Evolutionary conservation across 2,113 vertebrate genomes (phyloP), one percentile per base, ranked within the genome.

Genomic region (Fulica atra): DNA sequence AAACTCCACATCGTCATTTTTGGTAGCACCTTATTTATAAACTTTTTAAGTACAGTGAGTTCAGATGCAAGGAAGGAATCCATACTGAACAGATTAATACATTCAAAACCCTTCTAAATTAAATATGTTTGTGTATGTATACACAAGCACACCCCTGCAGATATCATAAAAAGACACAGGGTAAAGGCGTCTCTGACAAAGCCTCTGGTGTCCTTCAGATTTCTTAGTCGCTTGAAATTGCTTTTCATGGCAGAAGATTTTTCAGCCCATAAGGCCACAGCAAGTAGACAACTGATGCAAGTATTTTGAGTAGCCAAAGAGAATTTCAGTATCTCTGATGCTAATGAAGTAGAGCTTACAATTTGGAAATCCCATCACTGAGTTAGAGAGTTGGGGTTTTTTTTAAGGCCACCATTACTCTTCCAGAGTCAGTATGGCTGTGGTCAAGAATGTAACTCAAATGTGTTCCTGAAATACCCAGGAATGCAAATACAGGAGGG

Each of bases 111-210:
- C 14, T 53, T 83, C 82, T 70, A 57, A 77, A 94, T 64, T 31
- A 65, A 63, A 14, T 77, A 28, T 50, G 29, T 80, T 89, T 8
- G 5, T 38, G 20, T n/a, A 24, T 38, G 13, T 56, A 40, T 28
- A n/a, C 19, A 54, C 23, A 78, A 36, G 26, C n/a, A 46, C 74
- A 42, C 25, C 44, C 16, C 13, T 23, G n/a, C 6, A 28, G 35
- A 44, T 18, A 12, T 48, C 68, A 91, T 29, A 80, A 23, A 59
- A 89, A n/a, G n/a, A n/a, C n/a, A n/a, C 46, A 70, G 28, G 56
- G 66, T 66, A 81, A 88, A 94, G 69, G 18, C 25, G 20, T 66
- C 88, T 96, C 77, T 64, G 69, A 70, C 61, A 91, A 97, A 96
- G 91, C 48, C 66, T 88, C 86, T 85, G 79, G 42, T 63, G 73